Evolutionary conservation across 2,113 vertebrate genomes (phyloP).

Genomic region (Paratilapia polleni): DNA sequence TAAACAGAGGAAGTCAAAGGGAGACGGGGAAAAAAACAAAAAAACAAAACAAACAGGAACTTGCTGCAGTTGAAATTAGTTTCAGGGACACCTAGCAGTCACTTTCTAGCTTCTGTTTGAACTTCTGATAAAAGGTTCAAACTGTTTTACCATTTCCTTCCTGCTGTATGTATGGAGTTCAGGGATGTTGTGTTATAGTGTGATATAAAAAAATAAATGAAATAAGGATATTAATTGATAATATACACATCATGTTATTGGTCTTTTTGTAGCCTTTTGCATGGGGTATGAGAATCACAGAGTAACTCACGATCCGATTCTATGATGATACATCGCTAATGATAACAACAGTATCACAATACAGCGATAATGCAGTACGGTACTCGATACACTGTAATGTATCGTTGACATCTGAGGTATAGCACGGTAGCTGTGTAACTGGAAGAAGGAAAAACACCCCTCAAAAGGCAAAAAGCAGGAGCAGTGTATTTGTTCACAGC

Average conservation of each 20-base stretch:
- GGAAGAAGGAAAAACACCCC: neutral
- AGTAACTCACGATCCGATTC: neutral
- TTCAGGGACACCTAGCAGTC: neutral
- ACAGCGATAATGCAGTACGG: neutral
- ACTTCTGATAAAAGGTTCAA: neutral
- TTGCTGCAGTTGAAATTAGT: neutral
- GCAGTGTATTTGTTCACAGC: too few species aligned
- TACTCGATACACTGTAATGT: neutral
- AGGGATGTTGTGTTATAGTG: neutral
- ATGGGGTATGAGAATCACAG: neutral
- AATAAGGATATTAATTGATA: neutral
- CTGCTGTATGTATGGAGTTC: neutral
- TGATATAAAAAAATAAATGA: neutral
- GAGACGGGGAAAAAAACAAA: too few species aligned
- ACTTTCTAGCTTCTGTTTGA: neutral
- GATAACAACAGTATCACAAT: neutral
- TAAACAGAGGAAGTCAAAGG: neutral
- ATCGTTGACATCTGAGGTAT: neutral
- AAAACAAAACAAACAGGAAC: too few species aligned
- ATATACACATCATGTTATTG: accelerated
- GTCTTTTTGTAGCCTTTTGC: neutral
- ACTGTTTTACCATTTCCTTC: slow-evolving; percentile 1
- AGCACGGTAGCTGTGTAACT: neutral
- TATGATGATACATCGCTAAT: neutral
- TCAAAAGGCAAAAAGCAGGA: neutral